Conservation (phyloP, 2,888 invertebrate species). For the Eristalis pertinax region DNA sequence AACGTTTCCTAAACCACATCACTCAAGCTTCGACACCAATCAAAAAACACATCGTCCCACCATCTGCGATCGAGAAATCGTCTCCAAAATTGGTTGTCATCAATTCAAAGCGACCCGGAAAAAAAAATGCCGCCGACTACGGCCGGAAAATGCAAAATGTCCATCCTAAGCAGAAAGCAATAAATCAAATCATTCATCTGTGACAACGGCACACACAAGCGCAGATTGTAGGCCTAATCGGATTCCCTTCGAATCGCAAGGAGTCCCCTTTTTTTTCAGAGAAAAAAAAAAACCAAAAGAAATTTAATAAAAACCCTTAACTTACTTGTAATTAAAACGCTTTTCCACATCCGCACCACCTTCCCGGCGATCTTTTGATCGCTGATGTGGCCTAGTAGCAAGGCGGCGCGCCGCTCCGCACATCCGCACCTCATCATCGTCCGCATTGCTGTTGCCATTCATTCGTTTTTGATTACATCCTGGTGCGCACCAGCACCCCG, state of each 20-base stretch:
- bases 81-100: background rate
- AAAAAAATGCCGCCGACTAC: background rate
- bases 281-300: background rate
- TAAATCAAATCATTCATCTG: background rate
- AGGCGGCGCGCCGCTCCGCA: background rate
- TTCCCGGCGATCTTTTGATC: slow-evolving; percentile 49
- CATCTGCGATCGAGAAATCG: background rate
- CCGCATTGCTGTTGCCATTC: slow-evolving; percentile 33
- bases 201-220: background rate
- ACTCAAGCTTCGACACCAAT: background rate
- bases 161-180: background rate
- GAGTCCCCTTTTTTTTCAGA: background rate
- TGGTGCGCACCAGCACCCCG: slow-evolving; percentile 13
- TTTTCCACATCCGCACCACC: slow-evolving; percentile 20
- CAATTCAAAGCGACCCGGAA: background rate
- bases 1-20: background rate
- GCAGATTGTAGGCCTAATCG: background rate
- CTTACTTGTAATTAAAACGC: slow-evolving; percentile 55
- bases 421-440: background rate
- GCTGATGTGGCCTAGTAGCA: slow-evolving; percentile 22
- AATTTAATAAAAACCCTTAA: slow-evolving; percentile 1
- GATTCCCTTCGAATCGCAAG: background rate
- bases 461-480: slow-evolving; percentile 63
- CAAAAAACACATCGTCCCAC: background rate
- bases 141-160: background rate